Evolutionary conservation across 2,113 vertebrate genomes (phyloP).

Genomic region (Marmota monax): DNA sequence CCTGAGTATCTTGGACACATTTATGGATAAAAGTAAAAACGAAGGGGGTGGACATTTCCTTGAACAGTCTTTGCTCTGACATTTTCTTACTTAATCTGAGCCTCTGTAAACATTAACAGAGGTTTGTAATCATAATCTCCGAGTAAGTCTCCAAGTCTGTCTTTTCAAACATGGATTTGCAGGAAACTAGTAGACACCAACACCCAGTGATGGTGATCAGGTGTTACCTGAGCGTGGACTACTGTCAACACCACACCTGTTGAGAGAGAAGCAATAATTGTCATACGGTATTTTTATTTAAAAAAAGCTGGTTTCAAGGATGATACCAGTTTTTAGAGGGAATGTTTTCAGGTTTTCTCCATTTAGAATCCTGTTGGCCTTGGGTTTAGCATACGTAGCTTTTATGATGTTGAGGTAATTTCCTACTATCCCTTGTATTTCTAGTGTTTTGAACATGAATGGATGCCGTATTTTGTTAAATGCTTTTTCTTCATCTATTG

Average conservation of each 20-base stretch:
- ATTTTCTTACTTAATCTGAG: constrained; percentile 59
- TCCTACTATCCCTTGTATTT: too few relatives aligned
- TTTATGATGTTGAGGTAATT: too few relatives aligned
- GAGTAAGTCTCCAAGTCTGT: constrained; percentile 23
- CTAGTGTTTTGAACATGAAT: too few relatives aligned
- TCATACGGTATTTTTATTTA: constrained; percentile 3
- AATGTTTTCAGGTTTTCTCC: too few relatives aligned
- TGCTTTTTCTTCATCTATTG: too few relatives aligned
- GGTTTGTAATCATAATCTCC: constrained; percentile 30
- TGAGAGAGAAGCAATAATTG: neutral
- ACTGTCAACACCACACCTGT: neutral
- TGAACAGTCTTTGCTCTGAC: constrained; percentile 28
- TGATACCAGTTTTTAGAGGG: neutral
- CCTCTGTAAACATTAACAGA: constrained; percentile 62
- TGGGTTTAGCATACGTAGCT: too few relatives aligned
- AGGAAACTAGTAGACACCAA: neutral
- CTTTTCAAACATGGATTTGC: constrained; percentile 25
- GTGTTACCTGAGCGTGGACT: neutral
- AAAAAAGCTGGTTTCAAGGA: neutral
- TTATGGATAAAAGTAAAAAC: neutral
- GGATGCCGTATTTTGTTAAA: too few relatives aligned
- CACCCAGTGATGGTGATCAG: neutral
- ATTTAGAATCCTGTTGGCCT: too few relatives aligned
- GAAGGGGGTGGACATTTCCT: neutral
- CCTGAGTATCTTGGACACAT: neutral